Evolutionary conservation across 2,113 vertebrate genomes (phyloP).

Genomic region (Rhizomys pruinosus): DNA sequence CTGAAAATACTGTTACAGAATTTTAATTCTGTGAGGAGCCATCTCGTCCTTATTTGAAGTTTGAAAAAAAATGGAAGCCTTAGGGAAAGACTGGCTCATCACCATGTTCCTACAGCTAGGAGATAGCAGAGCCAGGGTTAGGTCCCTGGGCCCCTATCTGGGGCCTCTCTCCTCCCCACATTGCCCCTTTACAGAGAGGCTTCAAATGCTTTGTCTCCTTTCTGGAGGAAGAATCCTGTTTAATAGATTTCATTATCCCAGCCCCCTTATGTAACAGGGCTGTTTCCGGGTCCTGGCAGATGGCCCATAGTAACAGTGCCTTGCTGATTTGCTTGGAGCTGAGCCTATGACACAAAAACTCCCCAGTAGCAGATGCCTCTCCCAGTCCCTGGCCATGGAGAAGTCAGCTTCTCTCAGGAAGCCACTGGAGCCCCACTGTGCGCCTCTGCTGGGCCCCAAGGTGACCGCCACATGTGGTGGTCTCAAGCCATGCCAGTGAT

Average conservation of each 20-base stretch:
- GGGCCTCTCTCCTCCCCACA: not conserved
- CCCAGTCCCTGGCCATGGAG: constrained; percentile 2
- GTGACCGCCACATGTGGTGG: not conserved
- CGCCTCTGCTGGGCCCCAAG: not conserved
- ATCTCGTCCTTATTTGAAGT: constrained; percentile 37
- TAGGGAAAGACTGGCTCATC: not conserved
- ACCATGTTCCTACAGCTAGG: not conserved
- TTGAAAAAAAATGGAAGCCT: not conserved
- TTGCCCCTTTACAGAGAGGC: constrained; percentile 6
- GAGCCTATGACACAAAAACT: constrained; percentile 70
- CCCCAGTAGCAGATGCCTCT: constrained; percentile 70
- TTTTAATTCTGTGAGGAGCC: not conserved
- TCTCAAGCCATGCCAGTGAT: not conserved
- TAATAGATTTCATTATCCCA: constrained; percentile 70
- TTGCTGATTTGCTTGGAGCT: constrained; percentile 77
- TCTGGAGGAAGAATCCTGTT: constrained; percentile 63
- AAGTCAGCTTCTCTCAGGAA: constrained; percentile 18
- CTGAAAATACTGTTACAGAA: constrained; percentile 24
- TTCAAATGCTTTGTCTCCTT: constrained; percentile 29
- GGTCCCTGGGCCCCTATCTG: not conserved
- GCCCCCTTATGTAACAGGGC: constrained; percentile 76
- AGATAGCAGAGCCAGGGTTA: not conserved
- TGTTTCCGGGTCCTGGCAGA: constrained; percentile 81
- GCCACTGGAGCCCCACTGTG: not conserved
- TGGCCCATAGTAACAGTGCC: constrained; percentile 78